Evolutionary conservation across 2,888 invertebrate genomes (phyloP).

Genomic region (Sycophila texana): DNA sequence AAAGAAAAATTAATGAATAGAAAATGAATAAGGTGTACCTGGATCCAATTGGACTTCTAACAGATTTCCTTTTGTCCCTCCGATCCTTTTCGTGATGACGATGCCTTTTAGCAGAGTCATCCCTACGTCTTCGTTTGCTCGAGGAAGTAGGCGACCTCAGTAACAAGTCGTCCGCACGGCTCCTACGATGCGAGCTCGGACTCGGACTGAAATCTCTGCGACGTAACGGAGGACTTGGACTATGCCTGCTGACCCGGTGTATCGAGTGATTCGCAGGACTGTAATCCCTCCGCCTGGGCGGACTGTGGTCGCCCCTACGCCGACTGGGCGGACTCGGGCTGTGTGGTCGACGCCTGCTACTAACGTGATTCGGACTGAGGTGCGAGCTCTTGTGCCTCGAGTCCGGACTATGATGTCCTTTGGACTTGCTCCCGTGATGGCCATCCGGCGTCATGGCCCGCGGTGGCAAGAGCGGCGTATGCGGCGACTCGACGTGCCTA

Average conservation of each 20-base stretch:
- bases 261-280: slow-evolving; percentile 62
- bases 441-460: slow-evolving; percentile 68
- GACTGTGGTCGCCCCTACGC: slow-evolving; percentile 63
- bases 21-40: slow-evolving; percentile 62
- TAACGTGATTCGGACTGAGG: slow-evolving; percentile 26
- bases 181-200: slow-evolving; percentile 66
- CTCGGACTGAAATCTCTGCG: slow-evolving; percentile 70
- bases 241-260: slow-evolving; percentile 66
- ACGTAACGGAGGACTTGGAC: slow-evolving; percentile 65
- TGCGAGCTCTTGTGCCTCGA: slow-evolving; percentile 59
- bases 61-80: slow-evolving; percentile 74
- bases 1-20: slow-evolving; percentile 1
- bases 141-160: slow-evolving; percentile 69
- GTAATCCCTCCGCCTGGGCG: slow-evolving; percentile 68
- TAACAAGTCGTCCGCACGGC: slow-evolving; percentile 64
- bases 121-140: slow-evolving; percentile 72
- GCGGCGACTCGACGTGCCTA: slow-evolving; percentile 79
- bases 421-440: slow-evolving; percentile 62
- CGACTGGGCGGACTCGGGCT: slow-evolving; percentile 70
- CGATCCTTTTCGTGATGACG: slow-evolving; percentile 76
- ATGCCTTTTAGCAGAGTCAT: slow-evolving; percentile 74
- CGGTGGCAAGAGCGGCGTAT: slow-evolving; percentile 82
- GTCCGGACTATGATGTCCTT: slow-evolving; percentile 65
- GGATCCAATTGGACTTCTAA: slow-evolving; percentile 68
- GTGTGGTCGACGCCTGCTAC: slow-evolving; percentile 68